Evolutionary conservation across 2,888 invertebrate genomes (phyloP).

Genomic region (Tetheella fluctuosa): DNA sequence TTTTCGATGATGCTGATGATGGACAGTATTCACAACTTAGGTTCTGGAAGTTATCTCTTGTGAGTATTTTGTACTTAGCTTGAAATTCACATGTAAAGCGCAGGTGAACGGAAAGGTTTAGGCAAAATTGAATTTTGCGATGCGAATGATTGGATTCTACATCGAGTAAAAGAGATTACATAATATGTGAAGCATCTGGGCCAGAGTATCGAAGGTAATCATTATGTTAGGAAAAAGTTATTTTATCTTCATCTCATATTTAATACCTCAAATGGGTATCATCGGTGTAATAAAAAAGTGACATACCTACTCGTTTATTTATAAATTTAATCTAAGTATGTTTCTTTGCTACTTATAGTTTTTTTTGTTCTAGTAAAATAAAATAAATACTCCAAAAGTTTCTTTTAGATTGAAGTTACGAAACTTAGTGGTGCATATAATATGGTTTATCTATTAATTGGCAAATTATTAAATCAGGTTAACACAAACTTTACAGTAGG

Average conservation of each 20-base stretch:
- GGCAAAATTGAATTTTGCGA: constrained; percentile 27
- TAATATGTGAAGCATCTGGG: constrained; percentile 2
- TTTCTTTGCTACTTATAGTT: background rate
- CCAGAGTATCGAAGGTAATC: background rate
- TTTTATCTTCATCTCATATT: background rate
- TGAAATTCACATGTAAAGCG: constrained; percentile 7
- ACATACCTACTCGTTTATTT: background rate
- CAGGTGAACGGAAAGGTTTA: constrained; percentile 21
- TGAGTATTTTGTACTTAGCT: background rate
- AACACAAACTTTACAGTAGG: too few relatives aligned
- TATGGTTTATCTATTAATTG: too few relatives aligned
- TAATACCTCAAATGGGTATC: background rate
- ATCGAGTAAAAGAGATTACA: constrained; percentile 16
- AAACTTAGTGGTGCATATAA: too few relatives aligned
- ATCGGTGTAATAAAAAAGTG: background rate
- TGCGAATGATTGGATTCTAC: constrained; percentile 26
- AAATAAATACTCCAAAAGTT: too few relatives aligned
- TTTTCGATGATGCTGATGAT: too few relatives aligned
- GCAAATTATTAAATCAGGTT: too few relatives aligned
- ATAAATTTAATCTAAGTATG: constrained; percentile 11
- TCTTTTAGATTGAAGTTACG: too few relatives aligned
- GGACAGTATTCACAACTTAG: background rate
- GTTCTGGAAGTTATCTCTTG: background rate
- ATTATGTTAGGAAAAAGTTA: background rate
- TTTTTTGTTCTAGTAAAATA: too few relatives aligned